These are phyloP conservation scores for Scaptomyza flava DNA, from an alignment of 2,888 invertebrate species.

Conservation along the genomic window DNA sequence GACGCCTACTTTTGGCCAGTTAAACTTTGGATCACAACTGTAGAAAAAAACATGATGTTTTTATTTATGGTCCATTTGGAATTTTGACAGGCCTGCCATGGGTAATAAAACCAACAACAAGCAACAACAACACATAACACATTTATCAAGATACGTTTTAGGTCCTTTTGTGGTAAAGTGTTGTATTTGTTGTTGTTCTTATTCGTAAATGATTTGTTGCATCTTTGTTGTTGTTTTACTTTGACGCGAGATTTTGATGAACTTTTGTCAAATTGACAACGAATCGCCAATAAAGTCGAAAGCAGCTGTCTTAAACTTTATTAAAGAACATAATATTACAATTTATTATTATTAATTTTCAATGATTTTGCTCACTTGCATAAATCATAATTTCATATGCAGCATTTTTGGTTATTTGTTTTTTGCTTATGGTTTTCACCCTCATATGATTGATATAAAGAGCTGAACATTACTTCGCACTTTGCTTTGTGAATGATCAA, in stretches of 20 bases:
- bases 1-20: constrained; percentile 38
- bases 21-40: constrained; percentile 12
- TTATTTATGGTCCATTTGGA: constrained; percentile 83
- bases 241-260: constrained; percentile 69
- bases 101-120: constrained; percentile 70
- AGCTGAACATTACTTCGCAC: constrained; percentile 39
- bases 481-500: constrained; percentile 29
- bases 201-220: constrained; percentile 29
- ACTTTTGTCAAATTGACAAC: constrained; percentile 72
- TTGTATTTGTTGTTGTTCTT: constrained; percentile 19
- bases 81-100: constrained; percentile 81
- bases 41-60: constrained; percentile 80
- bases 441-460: not conserved
- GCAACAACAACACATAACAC: constrained; percentile 40
- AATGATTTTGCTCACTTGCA: constrained; percentile 9
- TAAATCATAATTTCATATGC: constrained; percentile 5
- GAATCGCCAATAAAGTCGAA: constrained; percentile 55
- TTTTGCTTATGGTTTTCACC: constrained; percentile 1
- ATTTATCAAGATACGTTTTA: constrained; percentile 66
- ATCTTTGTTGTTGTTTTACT: constrained; percentile 11
- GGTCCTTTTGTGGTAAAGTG: constrained; percentile 22
- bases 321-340: not conserved
- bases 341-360: not conserved
- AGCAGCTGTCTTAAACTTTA: constrained; percentile 1
- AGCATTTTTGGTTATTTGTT: constrained; percentile 8